Conservation (phyloP, 2,113 vertebrate genomes). For the Arothron firmamentum region DNA sequence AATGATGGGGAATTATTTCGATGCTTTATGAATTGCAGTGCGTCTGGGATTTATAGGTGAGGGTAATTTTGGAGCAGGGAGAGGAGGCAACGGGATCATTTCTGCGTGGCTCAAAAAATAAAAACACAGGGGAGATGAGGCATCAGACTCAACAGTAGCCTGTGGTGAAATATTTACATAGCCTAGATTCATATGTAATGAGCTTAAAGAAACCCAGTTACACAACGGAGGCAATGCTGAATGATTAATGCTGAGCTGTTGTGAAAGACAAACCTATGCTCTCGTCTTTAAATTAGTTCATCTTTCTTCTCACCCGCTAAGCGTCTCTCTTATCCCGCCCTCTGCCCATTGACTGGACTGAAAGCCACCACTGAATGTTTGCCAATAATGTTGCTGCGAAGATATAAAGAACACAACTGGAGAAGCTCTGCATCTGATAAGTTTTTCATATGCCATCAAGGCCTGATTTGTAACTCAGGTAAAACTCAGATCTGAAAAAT, state of each 20-base stretch:
- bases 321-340: conserved; percentile 10
- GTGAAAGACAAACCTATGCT: conserved; percentile 24
- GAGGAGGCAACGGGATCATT: conserved; percentile 19
- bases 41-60: conserved; percentile 5
- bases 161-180: conserved; percentile 67
- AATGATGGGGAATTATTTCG: neutral
- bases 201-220: conserved; percentile 63
- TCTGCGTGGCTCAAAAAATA: conserved; percentile 9
- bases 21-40: conserved; percentile 29
- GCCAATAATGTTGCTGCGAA: conserved; percentile 17
- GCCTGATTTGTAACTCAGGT: too few relatives aligned
- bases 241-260: conserved; percentile 67
- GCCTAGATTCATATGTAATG: conserved; percentile 70
- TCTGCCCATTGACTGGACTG: conserved; percentile 17
- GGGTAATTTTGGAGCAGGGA: neutral
- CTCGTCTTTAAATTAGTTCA: conserved; percentile 34
- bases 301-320: neutral
- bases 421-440: conserved; percentile 24
- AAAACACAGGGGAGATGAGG: conserved; percentile 24
- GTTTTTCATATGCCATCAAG: conserved; percentile 17
- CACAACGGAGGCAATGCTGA: conserved; percentile 46
- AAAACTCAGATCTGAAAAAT: too few relatives aligned
- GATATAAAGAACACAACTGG: conserved; percentile 14
- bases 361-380: neutral
- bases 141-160: conserved; percentile 61